Base-by-base conservation (phyloP, 1,140 invertebrate genomes). In the Drosophila ogumai region DNA sequence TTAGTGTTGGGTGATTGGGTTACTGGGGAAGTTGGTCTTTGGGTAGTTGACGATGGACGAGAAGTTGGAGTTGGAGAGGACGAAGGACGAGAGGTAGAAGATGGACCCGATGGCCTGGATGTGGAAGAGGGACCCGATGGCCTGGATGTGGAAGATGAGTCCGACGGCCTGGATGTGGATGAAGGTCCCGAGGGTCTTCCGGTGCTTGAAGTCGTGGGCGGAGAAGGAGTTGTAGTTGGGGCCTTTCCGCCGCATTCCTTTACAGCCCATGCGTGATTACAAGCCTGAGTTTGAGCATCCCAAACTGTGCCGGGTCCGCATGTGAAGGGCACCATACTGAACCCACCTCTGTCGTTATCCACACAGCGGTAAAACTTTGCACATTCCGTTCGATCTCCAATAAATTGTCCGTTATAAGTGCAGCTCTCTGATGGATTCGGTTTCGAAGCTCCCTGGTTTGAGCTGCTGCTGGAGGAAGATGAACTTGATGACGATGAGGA, bases 351-450 rank as follows among this genome's bases (percentile, higher is more conserved):
- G 28, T 94, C 94, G 75, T 94, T 94, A 75, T 95, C 93, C 3
- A 95, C 95, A 84, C 95, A 96, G 57, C 95, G 93, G 81, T 95
- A 96, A 81, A 96, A 96, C 80, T 94, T 95, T 55, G 93, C 93
- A 75, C 96, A 96, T 74, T 96, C 93, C 19, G 93, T 93, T 38
- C 93, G 81, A 79, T 95, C 93, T 8, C 93, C 93, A 68, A 94
- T 92, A 82, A 95, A 96, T 63, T 92, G 81, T 3, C 88, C 91
- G 44, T 92, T 91, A 40, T 94, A 94, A 82, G 94, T 94, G 49
- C 87, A 84, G 32, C 72, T 85, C 28, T 84, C 88, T 10, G 77
- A 65, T 0, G 91, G 82, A 38, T 81, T 90, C 25, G 81, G 57
- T 12, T 72, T 59, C 4, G 74, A 55, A 1, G 75, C 19, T 38